Evolutionary conservation across 2,888 invertebrate genomes (phyloP), one percentile per base, ranked within the genome.

Genomic region (Sacculina carcini): DNA sequence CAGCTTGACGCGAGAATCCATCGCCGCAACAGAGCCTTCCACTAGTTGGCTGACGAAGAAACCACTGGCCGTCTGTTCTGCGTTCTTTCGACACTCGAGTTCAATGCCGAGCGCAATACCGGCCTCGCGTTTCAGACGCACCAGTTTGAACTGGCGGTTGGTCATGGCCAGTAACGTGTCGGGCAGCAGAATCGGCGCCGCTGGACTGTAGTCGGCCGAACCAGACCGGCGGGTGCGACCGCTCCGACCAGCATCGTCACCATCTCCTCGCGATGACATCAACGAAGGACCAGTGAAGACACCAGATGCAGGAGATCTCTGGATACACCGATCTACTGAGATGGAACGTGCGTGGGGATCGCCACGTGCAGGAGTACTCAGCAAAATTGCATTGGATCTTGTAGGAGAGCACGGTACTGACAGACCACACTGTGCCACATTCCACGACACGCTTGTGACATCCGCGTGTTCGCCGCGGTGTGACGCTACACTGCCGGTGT

Each of bases 121-220:
- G 16, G 14, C 28, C 3, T 6, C 28, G 9, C 19, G 16, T 4
- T 10, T 28, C 28, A 44, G 28, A n/a, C 44, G n/a, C 16, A 44
- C 28, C 44, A 44, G 44, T 19, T 28, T 28, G 28, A 44, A 44
- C 44, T 44, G 44, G 16, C 44, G 44, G 44, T 28, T 44, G 28
- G 44, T 44, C 16, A 44, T 28, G 16, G 44, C 28, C 9, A 10
- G 10, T 28, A 44, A 19, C 16, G 16, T 44, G 19, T 26, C 9
- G 10, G 44, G 44, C 44, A 44, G 44, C 19, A 29, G 29, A 29
- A 28, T 28, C 16, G 44, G 44, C 6, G 44, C 28, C 44, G 28
- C 28, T 28, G 44, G 28, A 10, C 44, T 28, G 44, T 28, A 28
- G 16, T 44, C 44, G 28, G 44, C n/a, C 9, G 44, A 44, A n/a